phyloP scores from a whole-genome alignment of 2,888 invertebrate species.

The Rhorus exstirpatorius region DNA sequence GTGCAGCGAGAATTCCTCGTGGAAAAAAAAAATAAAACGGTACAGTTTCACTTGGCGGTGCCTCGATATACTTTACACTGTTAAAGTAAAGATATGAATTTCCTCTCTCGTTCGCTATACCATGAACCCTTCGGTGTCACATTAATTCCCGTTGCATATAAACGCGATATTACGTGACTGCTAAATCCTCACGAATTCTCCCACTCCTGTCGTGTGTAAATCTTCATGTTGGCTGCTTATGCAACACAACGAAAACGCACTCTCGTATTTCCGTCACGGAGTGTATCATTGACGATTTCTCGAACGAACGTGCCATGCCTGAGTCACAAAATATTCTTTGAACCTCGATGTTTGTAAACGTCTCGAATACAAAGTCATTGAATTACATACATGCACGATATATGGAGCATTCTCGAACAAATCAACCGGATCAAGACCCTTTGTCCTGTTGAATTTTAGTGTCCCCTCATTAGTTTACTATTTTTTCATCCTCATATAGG shows the following conservation, averaged over 20 bases:
- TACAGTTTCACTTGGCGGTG: constrained; percentile 28
- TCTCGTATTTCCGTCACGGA: constrained; percentile 54
- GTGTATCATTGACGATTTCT: constrained; percentile 17
- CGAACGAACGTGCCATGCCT: constrained; percentile 14
- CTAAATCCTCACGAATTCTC: neutral
- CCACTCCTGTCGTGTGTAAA: neutral
- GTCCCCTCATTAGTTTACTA: too few relatives aligned
- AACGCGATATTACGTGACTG: constrained; percentile 42
- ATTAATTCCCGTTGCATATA: constrained; percentile 37
- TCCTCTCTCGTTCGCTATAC: neutral
- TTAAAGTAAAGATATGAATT: constrained; percentile 19
- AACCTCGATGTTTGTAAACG: constrained; percentile 24
- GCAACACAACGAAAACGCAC: constrained; percentile 47
- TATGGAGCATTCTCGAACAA: neutral
- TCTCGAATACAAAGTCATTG: constrained; percentile 4
- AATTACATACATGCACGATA: neutral
- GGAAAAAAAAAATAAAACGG: neutral
- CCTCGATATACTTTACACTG: neutral
- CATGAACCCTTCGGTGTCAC: constrained; percentile 3
- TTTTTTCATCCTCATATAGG: too few relatives aligned
- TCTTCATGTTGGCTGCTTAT: constrained; percentile 47
- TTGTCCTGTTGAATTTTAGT: too few relatives aligned
- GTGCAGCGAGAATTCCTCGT: neutral
- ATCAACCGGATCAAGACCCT: constrained; percentile 4
- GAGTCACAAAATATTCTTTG: constrained; percentile 56